phyloP scores from a whole-genome alignment of 2,888 invertebrate genomes.

The Agrotis clavis region DNA sequence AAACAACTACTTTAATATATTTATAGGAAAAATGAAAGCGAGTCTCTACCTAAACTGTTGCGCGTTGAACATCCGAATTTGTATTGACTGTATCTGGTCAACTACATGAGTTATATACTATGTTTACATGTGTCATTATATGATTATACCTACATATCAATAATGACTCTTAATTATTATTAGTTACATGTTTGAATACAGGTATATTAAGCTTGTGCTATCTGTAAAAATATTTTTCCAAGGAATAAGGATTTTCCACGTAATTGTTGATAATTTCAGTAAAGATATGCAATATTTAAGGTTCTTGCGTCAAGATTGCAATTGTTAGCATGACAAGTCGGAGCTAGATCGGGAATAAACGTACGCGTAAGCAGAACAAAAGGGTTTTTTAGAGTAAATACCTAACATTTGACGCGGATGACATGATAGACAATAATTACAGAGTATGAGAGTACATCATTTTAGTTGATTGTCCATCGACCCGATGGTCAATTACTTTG shows the following conservation, averaged over 20 bases:
- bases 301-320: slow-evolving; percentile 21
- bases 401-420: slow-evolving; percentile 3
- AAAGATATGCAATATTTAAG: slow-evolving; percentile 4
- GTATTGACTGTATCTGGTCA: slow-evolving; percentile 9
- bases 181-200: not conserved
- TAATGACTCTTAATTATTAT: slow-evolving; percentile 25
- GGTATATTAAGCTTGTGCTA: slow-evolving; percentile 6
- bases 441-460: not conserved
- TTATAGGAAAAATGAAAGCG: not conserved
- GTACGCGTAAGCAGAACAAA: slow-evolving; percentile 3
- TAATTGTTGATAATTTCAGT: not conserved
- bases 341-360: not conserved
- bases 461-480: too few relatives aligned
- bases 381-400: slow-evolving; percentile 19
- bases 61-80: not conserved
- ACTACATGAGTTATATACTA: slow-evolving; percentile 33
- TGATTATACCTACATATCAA: slow-evolving; percentile 15
- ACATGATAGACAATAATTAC: slow-evolving; percentile 2
- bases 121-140: slow-evolving; percentile 34
- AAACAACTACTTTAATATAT: not conserved
- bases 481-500: too few relatives aligned
- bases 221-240: slow-evolving; percentile 1
- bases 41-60: not conserved
- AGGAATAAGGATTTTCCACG: slow-evolving; percentile 19
- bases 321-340: not conserved